Conservation (phyloP, 35 echinoderm and acorn worm genomes). For the Apostichopus parvimensis region DNA sequence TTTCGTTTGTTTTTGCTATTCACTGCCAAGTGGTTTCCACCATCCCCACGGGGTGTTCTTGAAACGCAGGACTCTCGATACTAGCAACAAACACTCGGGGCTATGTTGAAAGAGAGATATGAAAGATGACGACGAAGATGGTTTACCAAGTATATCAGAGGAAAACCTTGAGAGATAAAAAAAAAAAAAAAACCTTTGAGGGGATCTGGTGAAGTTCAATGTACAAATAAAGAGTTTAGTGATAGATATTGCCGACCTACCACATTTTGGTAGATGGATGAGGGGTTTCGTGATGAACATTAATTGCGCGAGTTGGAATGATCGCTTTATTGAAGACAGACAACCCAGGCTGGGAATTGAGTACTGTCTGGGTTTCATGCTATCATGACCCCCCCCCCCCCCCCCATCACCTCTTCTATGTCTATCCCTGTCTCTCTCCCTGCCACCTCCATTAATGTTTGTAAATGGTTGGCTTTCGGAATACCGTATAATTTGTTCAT, state of each 20-base stretch:
- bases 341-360: no score
- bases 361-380: no score
- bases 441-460: no score
- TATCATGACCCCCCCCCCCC: no score
- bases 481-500: no score
- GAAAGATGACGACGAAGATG: background rate
- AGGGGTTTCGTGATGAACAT: no score
- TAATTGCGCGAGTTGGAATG: no score
- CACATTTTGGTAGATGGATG: background rate
- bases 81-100: conserved; percentile 19
- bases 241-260: background rate
- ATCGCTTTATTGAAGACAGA: no score
- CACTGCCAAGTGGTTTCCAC: conserved; percentile 17
- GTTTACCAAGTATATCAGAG: background rate
- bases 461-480: no score
- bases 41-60: conserved; percentile 38
- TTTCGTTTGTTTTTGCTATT: conserved; percentile 20
- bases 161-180: no score
- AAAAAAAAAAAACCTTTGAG: background rate
- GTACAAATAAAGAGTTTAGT: background rate
- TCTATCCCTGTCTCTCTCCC: no score
- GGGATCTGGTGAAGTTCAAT: background rate
- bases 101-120: conserved; percentile 14
- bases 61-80: conserved; percentile 24
- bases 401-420: no score